Base-by-base conservation (phyloP, 2,797 vertebrate genomes). In the Dendrocincla tyrannina region DNA sequence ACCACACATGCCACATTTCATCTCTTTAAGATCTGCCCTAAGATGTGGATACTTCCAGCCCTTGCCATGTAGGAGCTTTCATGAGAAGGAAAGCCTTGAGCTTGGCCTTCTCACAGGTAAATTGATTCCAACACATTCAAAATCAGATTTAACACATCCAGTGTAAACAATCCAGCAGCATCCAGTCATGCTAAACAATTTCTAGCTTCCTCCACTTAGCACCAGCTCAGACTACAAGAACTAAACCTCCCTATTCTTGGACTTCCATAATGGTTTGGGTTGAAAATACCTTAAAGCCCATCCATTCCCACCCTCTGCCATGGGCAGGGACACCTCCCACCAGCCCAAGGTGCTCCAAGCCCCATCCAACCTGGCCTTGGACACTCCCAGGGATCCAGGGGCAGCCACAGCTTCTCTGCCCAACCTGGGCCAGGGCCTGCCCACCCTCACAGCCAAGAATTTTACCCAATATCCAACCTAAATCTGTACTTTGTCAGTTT, bases 1-100 rank as follows among this genome's bases (percentile, higher is more conserved):
- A 5, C 3, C 41, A 37, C 11, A 7, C 2, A 1, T 2, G 0
- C 22, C 46, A 10, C 16, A 15, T 4, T 56, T 25, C 2, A 69
- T 23, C 6, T 46, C 78, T 52, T 9, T 6, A 20, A 28, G 33
- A 53, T 11, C 37, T 2, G 7, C 59, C 67, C 44, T 1, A 35
- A 50, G 39, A 27, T 0, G 8, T 6, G 19, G 24, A 0, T 12
- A 18, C 30, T 63, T 35, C 53, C 47, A 55, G 64, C 47, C 52
- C 42, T 25, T 19, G 0, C n/a, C 24, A 41, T 10, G 16, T 5
- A 49, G 64, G 37, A 64, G 53, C 62, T 58, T 14, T 22, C 28
- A 20, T 2, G 30, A 41, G 28, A 47, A 50, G 66, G 33, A 11
- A 53, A 53, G 42, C 17, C 77, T 70, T 2, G 4, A 78, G 37